Percentiles rank a stretch among this genome's conserved stretches.
Evolutionary conservation across 2,888 invertebrate species (phyloP).

Genomic region (Drosophila anomelani): DNA sequence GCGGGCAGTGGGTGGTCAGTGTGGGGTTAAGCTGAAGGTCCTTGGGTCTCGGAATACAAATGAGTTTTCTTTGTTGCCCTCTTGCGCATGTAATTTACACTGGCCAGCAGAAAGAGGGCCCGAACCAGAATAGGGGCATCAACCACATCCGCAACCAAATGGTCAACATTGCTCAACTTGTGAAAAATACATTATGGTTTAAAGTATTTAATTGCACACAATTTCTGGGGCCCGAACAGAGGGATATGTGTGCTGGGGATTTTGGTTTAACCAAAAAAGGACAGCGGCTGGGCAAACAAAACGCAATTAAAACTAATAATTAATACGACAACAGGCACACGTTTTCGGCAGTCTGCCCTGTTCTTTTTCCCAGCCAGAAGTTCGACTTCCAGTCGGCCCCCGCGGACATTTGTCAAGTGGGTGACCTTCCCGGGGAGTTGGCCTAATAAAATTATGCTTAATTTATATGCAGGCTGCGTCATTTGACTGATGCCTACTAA

Average conservation of each 20-base stretch:
- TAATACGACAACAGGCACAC: slow-evolving; percentile 65
- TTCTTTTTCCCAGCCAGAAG: slow-evolving; percentile 3
- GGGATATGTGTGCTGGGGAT: slow-evolving; percentile 17
- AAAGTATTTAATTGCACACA: slow-evolving; percentile 77
- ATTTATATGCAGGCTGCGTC: slow-evolving; percentile 81
- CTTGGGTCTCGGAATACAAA: slow-evolving; percentile 56
- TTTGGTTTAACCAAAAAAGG: slow-evolving; percentile 24
- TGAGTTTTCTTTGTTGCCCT: slow-evolving; percentile 63
- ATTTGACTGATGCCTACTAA: slow-evolving; percentile 82
- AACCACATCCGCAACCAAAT: slow-evolving; percentile 72
- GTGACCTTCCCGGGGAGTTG: slow-evolving; percentile 52
- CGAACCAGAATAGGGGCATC: slow-evolving; percentile 24
- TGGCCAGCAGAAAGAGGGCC: slow-evolving; percentile 10
- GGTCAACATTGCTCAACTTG: slow-evolving; percentile 79
- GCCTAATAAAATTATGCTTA: slow-evolving; percentile 79
- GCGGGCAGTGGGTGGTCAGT: slow-evolving; percentile 41
- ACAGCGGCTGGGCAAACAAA: slow-evolving; percentile 56
- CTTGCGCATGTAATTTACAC: slow-evolving; percentile 65
- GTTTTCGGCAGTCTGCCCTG: slow-evolving; percentile 14
- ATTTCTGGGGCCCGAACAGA: slow-evolving; percentile 54
- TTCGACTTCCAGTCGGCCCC: slow-evolving; percentile 10
- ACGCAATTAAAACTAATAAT: slow-evolving; percentile 78
- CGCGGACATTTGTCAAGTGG: slow-evolving; percentile 48
- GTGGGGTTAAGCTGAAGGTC: slow-evolving; percentile 37
- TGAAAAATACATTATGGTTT: slow-evolving; percentile 78